A percentile compares a stretch with the other conserved stretches of the same genome.
phyloP scores from a whole-genome alignment of 2,797 vertebrate genomes.

The Nannoperca obscura region DNA sequence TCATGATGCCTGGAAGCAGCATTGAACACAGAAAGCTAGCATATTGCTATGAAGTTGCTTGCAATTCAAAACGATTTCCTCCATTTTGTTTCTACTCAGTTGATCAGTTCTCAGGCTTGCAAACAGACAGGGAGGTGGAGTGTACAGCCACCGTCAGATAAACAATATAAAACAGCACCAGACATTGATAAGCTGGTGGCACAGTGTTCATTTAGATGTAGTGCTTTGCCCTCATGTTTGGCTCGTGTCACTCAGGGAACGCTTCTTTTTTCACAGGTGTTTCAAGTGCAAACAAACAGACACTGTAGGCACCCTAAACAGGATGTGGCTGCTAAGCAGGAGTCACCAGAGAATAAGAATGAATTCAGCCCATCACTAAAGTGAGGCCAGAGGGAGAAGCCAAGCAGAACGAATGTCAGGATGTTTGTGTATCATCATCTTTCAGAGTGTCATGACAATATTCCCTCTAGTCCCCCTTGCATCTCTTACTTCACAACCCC shows the following conservation, averaged over 20 bases:
- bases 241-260: slow-evolving; percentile 51
- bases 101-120: not conserved
- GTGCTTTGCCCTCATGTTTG: slow-evolving; percentile 55
- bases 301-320: slow-evolving; percentile 77
- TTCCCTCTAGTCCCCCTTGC: slow-evolving; percentile 59
- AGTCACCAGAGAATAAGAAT: slow-evolving; percentile 68
- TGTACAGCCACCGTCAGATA: not conserved
- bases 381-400: slow-evolving; percentile 68
- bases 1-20: not conserved
- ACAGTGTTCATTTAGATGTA: slow-evolving; percentile 10
- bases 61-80: not conserved
- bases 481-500: slow-evolving; percentile 16
- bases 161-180: not conserved
- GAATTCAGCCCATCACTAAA: slow-evolving; percentile 64
- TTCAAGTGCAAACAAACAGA: slow-evolving; percentile 79
- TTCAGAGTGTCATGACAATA: slow-evolving; percentile 72
- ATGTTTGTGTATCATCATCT: slow-evolving; percentile 74
- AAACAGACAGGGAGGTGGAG: slow-evolving; percentile 2
- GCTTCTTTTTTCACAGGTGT: slow-evolving; percentile 59
- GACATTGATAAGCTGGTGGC: not conserved
- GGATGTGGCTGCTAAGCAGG: slow-evolving; percentile 78
- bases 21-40: not conserved
- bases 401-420: slow-evolving; percentile 58
- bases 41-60: slow-evolving; percentile 1
- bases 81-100: not conserved